These are phyloP conservation scores for Tenthredo notha DNA, from an alignment of 2,888 invertebrate species.

Conservation along the genomic window DNA sequence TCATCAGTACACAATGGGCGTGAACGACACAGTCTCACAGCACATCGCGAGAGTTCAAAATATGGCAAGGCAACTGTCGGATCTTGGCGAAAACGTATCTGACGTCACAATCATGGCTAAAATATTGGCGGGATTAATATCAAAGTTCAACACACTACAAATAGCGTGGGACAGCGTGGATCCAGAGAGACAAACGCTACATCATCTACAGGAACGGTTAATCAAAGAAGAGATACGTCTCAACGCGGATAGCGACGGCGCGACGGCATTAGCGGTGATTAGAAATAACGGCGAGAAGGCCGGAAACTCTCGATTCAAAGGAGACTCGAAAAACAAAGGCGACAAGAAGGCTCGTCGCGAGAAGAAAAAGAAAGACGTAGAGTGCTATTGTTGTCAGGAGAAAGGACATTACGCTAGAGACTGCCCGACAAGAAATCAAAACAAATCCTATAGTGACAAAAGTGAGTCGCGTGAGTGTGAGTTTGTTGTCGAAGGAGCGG, in stretches of 20 bases:
- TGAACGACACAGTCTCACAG: slow-evolving; percentile 57
- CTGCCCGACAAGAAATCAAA: slow-evolving; percentile 31
- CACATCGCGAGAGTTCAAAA: slow-evolving; percentile 58
- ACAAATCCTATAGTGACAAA: background rate
- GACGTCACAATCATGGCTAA: slow-evolving; percentile 53
- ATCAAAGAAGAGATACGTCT: slow-evolving; percentile 53
- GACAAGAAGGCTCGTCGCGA: slow-evolving; percentile 19
- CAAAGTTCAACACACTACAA: slow-evolving; percentile 52
- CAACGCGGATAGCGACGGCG: background rate
- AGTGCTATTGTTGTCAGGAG: slow-evolving; percentile 49
- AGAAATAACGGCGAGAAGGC: slow-evolving; percentile 79
- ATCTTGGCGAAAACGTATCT: slow-evolving; percentile 54
- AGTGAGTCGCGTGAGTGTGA: too few species aligned
- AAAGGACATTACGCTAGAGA: slow-evolving; percentile 52
- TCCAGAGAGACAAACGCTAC: slow-evolving; percentile 32
- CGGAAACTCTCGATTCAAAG: slow-evolving; percentile 54
- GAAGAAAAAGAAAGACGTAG: slow-evolving; percentile 27
- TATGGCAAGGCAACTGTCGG: slow-evolving; percentile 56
- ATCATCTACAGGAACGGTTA: slow-evolving; percentile 53
- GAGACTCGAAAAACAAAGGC: slow-evolving; percentile 11
- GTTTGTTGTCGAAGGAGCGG: background rate
- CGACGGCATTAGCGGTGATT: background rate
- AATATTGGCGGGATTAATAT: slow-evolving; percentile 55
- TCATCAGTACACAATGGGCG: slow-evolving; percentile 56
- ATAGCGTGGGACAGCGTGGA: slow-evolving; percentile 42